A percentile compares a stretch with the other conserved stretches of the same genome.
Evolutionary conservation across 2,113 vertebrate species (phyloP).

Genomic region (Empidonax alnorum): DNA sequence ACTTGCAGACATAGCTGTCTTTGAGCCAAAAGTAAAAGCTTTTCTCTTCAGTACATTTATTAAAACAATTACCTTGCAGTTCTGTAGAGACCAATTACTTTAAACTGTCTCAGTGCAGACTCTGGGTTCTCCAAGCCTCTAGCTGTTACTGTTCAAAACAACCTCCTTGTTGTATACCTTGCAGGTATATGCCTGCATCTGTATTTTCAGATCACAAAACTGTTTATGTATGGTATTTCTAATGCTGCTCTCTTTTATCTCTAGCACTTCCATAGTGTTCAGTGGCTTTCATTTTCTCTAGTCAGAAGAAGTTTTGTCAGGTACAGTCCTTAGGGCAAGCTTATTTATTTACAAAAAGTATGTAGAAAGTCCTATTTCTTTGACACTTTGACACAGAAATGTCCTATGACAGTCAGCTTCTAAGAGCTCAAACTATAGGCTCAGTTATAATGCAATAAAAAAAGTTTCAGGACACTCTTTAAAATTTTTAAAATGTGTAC

Average conservation of each 20-base stretch:
- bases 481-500: neutral
- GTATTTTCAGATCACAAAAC: neutral
- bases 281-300: neutral
- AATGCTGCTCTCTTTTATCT: neutral
- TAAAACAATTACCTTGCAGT: neutral
- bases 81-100: neutral
- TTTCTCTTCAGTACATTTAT: neutral
- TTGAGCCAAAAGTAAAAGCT: neutral
- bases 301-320: neutral
- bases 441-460: neutral
- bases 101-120: neutral
- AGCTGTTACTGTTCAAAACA: neutral
- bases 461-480: neutral
- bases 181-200: neutral
- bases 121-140: neutral
- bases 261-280: neutral
- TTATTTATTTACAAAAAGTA: neutral
- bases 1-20: neutral
- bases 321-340: neutral
- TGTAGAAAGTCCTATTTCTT: neutral
- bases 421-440: neutral
- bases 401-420: neutral
- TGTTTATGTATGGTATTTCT: neutral
- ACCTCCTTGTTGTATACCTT: neutral
- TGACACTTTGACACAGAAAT: neutral